Conservation (phyloP, 2,113 vertebrate genomes). For the Clupea harengus region DNA sequence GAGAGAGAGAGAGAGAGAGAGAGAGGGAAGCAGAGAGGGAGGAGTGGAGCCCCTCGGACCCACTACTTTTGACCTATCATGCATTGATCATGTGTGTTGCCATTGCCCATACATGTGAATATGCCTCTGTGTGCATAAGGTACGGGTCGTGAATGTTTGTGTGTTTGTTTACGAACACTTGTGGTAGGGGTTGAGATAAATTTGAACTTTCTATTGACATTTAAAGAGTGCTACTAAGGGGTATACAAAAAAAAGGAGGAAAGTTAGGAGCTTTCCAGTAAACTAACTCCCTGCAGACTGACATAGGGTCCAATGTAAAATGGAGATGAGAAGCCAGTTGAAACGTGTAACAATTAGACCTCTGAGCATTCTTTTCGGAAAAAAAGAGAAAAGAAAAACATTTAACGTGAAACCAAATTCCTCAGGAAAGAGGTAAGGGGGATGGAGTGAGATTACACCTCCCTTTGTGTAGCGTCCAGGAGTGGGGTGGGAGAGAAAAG, state of each 20-base stretch:
- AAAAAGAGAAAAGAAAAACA: constrained; percentile 23
- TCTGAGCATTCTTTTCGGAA: constrained; percentile 61
- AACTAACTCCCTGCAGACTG: constrained; percentile 52
- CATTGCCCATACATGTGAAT: background rate
- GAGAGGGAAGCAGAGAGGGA: background rate
- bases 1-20: background rate
- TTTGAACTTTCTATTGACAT: background rate
- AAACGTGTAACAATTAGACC: constrained; percentile 75
- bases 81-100: background rate
- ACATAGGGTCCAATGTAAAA: constrained; percentile 64
- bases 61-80: constrained; percentile 1
- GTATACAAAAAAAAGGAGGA: background rate
- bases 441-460: constrained; percentile 57
- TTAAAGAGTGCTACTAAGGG: constrained; percentile 17
- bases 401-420: constrained; percentile 73
- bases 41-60: background rate
- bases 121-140: background rate
- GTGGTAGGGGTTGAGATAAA: background rate
- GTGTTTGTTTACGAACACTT: background rate
- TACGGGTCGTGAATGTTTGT: background rate
- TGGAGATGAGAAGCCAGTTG: constrained; percentile 72
- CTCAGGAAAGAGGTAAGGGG: constrained; percentile 35
- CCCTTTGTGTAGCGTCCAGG: constrained; percentile 42
- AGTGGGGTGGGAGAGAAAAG: constrained; percentile 17
- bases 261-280: constrained; percentile 75